Base-by-base conservation (phyloP, 2,113 vertebrate species). In the Mystacornis crossleyi region DNA sequence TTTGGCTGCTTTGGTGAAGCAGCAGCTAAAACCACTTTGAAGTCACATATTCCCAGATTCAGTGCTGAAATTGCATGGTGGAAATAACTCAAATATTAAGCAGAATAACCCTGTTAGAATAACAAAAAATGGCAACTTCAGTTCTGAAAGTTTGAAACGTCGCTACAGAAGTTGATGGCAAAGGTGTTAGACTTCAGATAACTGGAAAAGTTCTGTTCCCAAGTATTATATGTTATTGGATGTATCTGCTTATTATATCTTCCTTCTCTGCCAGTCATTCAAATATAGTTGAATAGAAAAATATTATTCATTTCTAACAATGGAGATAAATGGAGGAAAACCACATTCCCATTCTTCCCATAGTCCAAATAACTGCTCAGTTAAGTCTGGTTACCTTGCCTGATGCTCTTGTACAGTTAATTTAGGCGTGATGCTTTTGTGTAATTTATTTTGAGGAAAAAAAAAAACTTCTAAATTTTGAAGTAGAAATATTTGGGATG, bases 401-500 rank as follows among this genome's bases (percentile, higher is more conserved):
- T 50, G 61, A 48, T 93, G 90, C 72, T 93, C 89, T 94, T 89
- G 67, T 48, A 2, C n/a, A 55, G 47, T 92, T 90, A 70, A 90
- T 93, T 83, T 82, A 83, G 75, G 48, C 28, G 0, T 70, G 81
- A 89, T 89, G 79, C 88, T 80, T 94, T 95, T 93, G 29, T 86
- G 47, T 58, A n/a, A 47, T 89, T 95, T 95, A 95, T 97, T 95
- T 95, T 83, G 90, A 95, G 75, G 19, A 21, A 43, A 45, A n/a
- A 47, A 71, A 65, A 50, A 54, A 58, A 70, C 14, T 43, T 61
- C 71, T 93, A 54, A 90, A 95, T 93, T 93, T 90, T 86, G 38
- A 96, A 96, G 82, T 51, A 83, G 88, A 77, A 97, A 96, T 96
- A 96, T 92, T 96, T 97, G 93, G 65, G 92, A 97, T 96, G 82